Evolutionary conservation across 2,113 vertebrate species (phyloP), one percentile per base, ranked within the genome.

Genomic region (Pachypanchax playfairii): DNA sequence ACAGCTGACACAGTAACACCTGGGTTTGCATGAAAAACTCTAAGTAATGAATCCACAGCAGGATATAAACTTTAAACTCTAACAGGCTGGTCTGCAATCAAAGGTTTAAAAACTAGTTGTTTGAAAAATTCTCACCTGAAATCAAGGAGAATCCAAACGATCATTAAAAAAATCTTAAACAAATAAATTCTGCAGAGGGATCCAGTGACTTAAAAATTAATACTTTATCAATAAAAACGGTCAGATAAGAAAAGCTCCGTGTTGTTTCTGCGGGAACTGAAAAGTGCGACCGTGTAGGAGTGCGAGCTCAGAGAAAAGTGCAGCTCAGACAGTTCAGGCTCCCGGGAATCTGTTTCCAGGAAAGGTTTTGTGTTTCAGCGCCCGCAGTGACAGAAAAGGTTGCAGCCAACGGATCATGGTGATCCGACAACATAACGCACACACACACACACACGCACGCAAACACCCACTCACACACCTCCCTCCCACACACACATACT

Each of bases 271-370:
- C 26, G 8, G 47, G 1, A 3, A n/a, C 6, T 39, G 2, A 13
- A 29, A 36, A 31, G 6, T 13, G 55, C 24, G 26, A 6, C 18
- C 14, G 66, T 31, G 26, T 17, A 13, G 14, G 25, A 57, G 61
- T 14, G 51, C 18, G 57, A n/a, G 62, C 50, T 60, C 36, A 61
- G 42, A 41, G 62, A 41, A 29, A 55, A 72, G 35, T 28, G 58
- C 68, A 6, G 61, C 14, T 24, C 71, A 76, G 57, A 61, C 48
- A 75, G 69, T 43, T 79, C 62, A 71, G 25, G 43, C 15, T 91
- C 88, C 71, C 21, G 78, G 48, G 84, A 92, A 90, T 79, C 62
- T 14, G 60, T 35, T 89, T 90, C 87, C 73, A 38, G 75, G 87
- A 88, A 91, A 66, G 49, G 77, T 64, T 84, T 80, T 78, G 71